These are phyloP conservation scores for Adelosebastes latens DNA, from an alignment of 2,797 vertebrate species.

Conservation along the genomic window DNA sequence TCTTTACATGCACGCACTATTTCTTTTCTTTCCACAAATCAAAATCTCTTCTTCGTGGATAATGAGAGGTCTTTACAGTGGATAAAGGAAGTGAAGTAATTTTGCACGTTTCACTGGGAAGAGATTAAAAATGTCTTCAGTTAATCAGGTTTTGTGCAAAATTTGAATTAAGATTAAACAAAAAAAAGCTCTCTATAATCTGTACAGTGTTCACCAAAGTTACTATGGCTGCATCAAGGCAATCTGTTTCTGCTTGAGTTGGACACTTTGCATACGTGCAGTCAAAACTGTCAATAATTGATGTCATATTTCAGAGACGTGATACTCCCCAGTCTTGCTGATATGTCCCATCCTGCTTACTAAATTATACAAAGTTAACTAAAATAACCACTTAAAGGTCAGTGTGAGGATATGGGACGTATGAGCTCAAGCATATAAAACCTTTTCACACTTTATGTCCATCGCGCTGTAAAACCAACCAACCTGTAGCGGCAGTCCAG, in stretches of 20 bases:
- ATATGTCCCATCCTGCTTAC: slow-evolving; percentile 20
- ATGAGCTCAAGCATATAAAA: slow-evolving; percentile 28
- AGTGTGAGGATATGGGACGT: slow-evolving; percentile 12
- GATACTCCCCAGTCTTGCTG: slow-evolving; percentile 11
- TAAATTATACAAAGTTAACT: slow-evolving; percentile 57
- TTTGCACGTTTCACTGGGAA: slow-evolving; percentile 16
- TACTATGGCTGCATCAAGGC: slow-evolving; percentile 27
- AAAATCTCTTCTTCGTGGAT: slow-evolving; percentile 1
- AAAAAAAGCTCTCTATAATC: slow-evolving; percentile 2
- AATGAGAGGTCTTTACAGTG: neutral
- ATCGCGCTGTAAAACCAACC: slow-evolving; percentile 5
- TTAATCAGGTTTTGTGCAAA: slow-evolving; percentile 12
- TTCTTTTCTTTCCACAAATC: slow-evolving; percentile 12
- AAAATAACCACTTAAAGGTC: slow-evolving; percentile 39
- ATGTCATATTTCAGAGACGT: slow-evolving; percentile 45
- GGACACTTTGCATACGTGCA: slow-evolving; percentile 46
- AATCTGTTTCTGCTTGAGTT: slow-evolving; percentile 40
- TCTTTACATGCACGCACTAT: slow-evolving; percentile 4
- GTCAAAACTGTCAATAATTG: slow-evolving; percentile 62
- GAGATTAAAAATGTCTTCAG: slow-evolving; percentile 16
- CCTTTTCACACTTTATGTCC: slow-evolving; percentile 7
- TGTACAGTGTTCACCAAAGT: neutral
- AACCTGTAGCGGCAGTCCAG: neutral
- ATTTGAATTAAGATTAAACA: slow-evolving; percentile 15
- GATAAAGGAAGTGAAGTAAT: slow-evolving; percentile 10